phyloP scores from a whole-genome alignment of 2,113 vertebrate genomes.

The Eurypyga helias region DNA sequence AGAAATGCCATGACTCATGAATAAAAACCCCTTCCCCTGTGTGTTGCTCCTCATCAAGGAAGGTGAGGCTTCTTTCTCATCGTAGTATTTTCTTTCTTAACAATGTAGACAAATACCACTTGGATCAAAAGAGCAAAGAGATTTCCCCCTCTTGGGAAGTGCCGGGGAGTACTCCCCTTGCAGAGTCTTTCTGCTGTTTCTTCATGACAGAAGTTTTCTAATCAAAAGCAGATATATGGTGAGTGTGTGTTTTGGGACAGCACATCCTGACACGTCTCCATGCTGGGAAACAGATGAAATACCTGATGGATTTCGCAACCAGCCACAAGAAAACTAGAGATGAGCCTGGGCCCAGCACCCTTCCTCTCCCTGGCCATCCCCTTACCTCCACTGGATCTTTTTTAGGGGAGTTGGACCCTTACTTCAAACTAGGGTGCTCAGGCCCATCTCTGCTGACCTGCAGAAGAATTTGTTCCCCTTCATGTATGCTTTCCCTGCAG shows the following conservation, averaged over 20 bases:
- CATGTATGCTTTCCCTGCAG: neutral
- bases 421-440: neutral
- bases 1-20: neutral
- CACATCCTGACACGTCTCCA: neutral
- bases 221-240: slow-evolving; percentile 52
- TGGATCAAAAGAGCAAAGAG: neutral
- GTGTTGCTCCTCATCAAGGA: neutral
- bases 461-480: neutral
- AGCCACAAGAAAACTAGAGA: neutral
- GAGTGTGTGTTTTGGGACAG: neutral
- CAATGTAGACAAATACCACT: neutral
- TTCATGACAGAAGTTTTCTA: slow-evolving; percentile 19
- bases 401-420: neutral
- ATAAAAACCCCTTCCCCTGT: neutral
- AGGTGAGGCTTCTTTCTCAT: neutral
- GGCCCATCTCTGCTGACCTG: neutral
- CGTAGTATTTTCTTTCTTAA: neutral
- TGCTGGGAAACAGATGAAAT: slow-evolving; percentile 35
- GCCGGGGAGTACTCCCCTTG: rapidly evolving
- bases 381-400: rapidly evolving
- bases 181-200: neutral
- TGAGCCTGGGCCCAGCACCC: neutral
- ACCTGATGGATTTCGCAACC: neutral
- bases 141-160: neutral
- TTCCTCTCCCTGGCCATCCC: neutral